Percentiles rank a stretch among this genome's conserved stretches.
Evolutionary conservation across 2,888 invertebrate genomes (phyloP).

Genomic region (Drosophila falleni): DNA sequence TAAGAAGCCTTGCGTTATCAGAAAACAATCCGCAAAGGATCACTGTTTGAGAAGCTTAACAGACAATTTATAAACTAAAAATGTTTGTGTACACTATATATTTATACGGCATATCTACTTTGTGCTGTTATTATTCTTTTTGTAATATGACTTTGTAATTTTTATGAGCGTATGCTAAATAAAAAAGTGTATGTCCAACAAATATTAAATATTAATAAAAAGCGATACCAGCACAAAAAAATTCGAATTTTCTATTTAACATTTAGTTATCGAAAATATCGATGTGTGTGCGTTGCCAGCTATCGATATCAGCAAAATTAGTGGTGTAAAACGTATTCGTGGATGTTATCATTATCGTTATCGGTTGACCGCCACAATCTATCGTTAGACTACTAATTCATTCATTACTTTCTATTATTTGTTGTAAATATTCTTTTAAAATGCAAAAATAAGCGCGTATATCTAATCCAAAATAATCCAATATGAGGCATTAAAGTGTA

Average conservation of each 20-base stretch:
- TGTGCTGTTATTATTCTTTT: conserved; percentile 67
- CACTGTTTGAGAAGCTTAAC: conserved; percentile 22
- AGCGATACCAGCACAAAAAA: conserved; percentile 29
- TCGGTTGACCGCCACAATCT: conserved; percentile 43
- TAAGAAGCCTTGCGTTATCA: conserved; percentile 42
- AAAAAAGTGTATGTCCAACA: conserved; percentile 58
- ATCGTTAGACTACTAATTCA: conserved; percentile 43
- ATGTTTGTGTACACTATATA: conserved; percentile 29
- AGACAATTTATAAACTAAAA: conserved; percentile 23
- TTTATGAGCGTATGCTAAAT: conserved; percentile 50
- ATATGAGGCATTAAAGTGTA: conserved; percentile 41
- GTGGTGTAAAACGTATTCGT: conserved; percentile 17
- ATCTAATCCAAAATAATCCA: conserved; percentile 35
- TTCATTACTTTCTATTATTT: conserved; percentile 77
- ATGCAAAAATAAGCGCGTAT: conserved; percentile 37
- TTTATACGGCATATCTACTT: conserved; percentile 44
- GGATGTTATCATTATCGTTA: background rate
- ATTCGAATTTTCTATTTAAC: background rate
- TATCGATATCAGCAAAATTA: conserved; percentile 27
- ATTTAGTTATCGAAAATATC: background rate
- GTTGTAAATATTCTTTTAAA: conserved; percentile 70
- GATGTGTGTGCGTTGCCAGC: background rate
- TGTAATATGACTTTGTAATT: conserved; percentile 63
- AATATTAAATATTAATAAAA: conserved; percentile 39
- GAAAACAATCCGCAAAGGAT: conserved; percentile 15